phyloP scores from a whole-genome alignment of 2,888 invertebrate genomes.

The Lasius fuliginosus region DNA sequence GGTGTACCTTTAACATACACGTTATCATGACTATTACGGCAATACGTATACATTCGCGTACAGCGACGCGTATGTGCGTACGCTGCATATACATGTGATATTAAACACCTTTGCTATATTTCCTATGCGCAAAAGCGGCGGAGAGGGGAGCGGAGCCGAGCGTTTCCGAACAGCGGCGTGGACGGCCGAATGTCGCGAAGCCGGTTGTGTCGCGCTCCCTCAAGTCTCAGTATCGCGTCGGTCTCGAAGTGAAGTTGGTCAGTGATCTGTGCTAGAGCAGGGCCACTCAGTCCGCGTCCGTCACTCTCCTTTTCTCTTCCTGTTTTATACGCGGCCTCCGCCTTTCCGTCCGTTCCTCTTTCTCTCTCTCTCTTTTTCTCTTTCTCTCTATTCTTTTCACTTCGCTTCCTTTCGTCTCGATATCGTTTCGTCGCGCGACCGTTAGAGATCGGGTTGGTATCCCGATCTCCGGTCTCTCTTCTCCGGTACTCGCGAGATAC shows the following conservation, averaged over 20 bases:
- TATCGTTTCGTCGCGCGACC: constrained; percentile 4
- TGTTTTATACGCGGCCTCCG: background rate
- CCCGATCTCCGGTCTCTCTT: constrained; percentile 38
- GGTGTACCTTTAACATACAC: constrained; percentile 72
- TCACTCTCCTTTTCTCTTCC: constrained; percentile 55
- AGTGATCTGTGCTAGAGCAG: constrained; percentile 82
- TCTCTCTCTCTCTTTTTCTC: constrained; percentile 42
- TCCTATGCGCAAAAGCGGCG: constrained; percentile 35
- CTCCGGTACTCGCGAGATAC: constrained; percentile 44
- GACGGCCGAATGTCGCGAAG: constrained; percentile 71
- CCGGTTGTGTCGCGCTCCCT: constrained; percentile 78
- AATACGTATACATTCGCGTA: constrained; percentile 28
- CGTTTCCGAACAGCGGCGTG: constrained; percentile 54
- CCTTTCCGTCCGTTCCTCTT: constrained; percentile 53
- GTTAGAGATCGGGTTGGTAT: constrained; percentile 6
- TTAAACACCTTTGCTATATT: constrained; percentile 12
- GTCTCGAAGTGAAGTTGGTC: constrained; percentile 82
- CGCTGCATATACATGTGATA: background rate
- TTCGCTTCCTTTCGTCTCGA: constrained; percentile 22
- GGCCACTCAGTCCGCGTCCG: constrained; percentile 68
- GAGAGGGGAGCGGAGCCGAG: constrained; percentile 69
- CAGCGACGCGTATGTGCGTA: background rate
- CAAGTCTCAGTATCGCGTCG: constrained; percentile 83
- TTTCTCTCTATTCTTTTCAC: constrained; percentile 41
- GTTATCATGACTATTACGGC: constrained; percentile 63